phyloP scores from a whole-genome alignment of 2,888 invertebrate species.

The Nemoura dubitans region DNA sequence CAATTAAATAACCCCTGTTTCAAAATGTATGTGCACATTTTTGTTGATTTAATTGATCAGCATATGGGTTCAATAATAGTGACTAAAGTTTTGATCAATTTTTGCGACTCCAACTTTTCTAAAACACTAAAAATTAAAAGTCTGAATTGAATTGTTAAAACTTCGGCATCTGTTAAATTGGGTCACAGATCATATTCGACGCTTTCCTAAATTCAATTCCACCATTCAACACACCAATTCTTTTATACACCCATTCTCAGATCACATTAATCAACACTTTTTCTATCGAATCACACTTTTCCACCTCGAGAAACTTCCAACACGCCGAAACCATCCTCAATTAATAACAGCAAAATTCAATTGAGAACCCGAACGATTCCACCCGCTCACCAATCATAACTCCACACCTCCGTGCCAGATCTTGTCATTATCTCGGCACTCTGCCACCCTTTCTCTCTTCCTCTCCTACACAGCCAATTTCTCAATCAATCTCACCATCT shows the following conservation, averaged over 20 bases:
- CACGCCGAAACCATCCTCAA: not conserved
- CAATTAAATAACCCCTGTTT: too few relatives aligned
- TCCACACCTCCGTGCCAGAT: not conserved
- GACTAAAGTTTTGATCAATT: too few relatives aligned
- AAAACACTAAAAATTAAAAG: too few relatives aligned
- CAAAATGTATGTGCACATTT: too few relatives aligned
- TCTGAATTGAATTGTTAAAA: too few relatives aligned
- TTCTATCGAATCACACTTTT: not conserved
- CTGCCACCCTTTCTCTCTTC: not conserved
- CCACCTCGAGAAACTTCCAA: not conserved
- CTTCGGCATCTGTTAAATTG: too few relatives aligned
- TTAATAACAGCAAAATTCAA: not conserved
- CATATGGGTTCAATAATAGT: too few relatives aligned
- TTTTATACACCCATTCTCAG: not conserved
- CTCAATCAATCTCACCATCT: not conserved
- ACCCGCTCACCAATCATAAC: not conserved
- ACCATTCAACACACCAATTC: not conserved
- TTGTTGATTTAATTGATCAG: too few relatives aligned
- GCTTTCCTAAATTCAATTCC: too few relatives aligned
- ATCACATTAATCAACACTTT: conserved; percentile 7
- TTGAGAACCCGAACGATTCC: not conserved
- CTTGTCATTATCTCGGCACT: conserved; percentile 2
- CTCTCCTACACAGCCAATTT: not conserved
- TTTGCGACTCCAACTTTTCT: too few relatives aligned
- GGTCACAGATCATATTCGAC: too few relatives aligned